Base-by-base conservation (phyloP, 2,113 vertebrate species). In the Ibidorhyncha struthersii region DNA sequence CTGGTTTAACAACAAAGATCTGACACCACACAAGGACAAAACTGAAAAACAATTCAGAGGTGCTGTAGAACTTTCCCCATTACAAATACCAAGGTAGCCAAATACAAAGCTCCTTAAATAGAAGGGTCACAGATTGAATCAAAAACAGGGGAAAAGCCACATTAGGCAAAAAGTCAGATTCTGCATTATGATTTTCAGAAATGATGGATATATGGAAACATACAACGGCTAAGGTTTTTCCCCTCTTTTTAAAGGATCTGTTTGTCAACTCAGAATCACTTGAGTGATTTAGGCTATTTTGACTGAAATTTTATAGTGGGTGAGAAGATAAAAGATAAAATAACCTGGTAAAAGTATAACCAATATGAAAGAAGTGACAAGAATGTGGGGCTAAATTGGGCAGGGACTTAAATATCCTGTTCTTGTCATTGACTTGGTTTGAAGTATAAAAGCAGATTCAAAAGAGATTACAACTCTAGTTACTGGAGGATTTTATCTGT, bases 1-100 rank as follows among this genome's bases (percentile, higher is more conserved):
- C 93, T 93, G 82, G 50, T 88, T 96, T 93, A 95, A 90, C 87
- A 96, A 72, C 73, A 85, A 90, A 93, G 91, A 95, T 85, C 78
- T 94, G 95, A 84, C 94, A 94, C 36, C 34, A 71, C 38, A 83
- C 86, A 96, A 97, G 91, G 95, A 95, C 91, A 91, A 93, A 94
- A 90, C 9, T 47, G 53, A 78, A 83, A 91, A 96, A 88, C 74
- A 90, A 56, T 81, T 81, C 45, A 55, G 82, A 90, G 50, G 8
- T 41, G 45, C 41, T 76, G 58, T 41, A 76, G 70, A 93, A 88
- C 40, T 82, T 94, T 62, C 40, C 41, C 58, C 5, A 2, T 45
- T 61, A 30, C 20, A 77, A 83, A 83, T 53, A 81, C 14, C 10
- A 58, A 62, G 34, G 50, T 14, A 80, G 20, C 8, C 50, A 93